Conservation (phyloP, 2,113 vertebrate species). For the Gyps fulvus region DNA sequence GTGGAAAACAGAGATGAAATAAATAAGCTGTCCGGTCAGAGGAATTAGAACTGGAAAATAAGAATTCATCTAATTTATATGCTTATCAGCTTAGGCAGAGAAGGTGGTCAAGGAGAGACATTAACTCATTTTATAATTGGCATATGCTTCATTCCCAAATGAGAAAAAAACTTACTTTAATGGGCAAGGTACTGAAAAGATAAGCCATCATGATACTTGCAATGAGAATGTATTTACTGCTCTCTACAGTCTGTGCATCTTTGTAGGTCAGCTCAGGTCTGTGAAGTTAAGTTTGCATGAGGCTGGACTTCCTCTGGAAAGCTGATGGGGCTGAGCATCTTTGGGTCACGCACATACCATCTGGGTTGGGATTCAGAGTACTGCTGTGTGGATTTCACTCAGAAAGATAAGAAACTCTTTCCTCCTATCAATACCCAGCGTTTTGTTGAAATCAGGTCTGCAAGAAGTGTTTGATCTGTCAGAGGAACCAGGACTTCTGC, state of each 20-base stretch:
- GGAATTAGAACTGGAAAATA: background rate
- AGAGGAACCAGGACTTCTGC: background rate
- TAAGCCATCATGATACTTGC: background rate
- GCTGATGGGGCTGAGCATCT: background rate
- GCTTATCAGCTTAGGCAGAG: background rate
- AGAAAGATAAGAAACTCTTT: background rate
- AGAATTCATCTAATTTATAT: background rate
- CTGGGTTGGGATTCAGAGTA: background rate
- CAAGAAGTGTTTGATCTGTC: background rate
- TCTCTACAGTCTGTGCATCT: background rate
- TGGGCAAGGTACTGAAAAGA: background rate
- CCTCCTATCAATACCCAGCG: background rate
- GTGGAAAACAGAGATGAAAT: background rate
- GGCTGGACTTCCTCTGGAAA: background rate
- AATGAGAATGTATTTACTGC: background rate
- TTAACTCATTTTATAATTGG: background rate
- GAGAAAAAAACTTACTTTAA: background rate
- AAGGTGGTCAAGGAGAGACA: background rate
- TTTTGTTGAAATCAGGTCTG: background rate
- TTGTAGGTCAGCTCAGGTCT: background rate
- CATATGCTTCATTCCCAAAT: background rate
- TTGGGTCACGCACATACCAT: background rate
- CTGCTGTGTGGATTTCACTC: background rate
- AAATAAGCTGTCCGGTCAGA: background rate
- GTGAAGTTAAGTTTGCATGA: accelerated